A percentile compares a stretch with the other conserved stretches of the same genome.
These are phyloP conservation scores for Chionomys nivalis DNA, from an alignment of 2,113 vertebrate species.

Conservation along the genomic window DNA sequence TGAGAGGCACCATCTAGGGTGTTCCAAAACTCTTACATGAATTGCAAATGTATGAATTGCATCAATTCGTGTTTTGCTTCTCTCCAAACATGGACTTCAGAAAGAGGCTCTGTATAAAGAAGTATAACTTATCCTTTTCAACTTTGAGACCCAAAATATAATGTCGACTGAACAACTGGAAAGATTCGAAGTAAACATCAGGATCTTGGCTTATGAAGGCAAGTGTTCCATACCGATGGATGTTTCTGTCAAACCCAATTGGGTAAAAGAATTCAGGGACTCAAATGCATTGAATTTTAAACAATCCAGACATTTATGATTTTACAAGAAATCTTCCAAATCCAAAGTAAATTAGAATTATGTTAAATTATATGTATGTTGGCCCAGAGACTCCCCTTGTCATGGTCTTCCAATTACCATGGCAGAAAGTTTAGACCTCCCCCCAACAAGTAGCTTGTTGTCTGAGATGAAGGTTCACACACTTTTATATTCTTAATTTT, in stretches of 20 bases:
- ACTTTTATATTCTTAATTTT: background rate
- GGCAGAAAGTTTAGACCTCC: background rate
- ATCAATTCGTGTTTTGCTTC: slow-evolving; percentile 54
- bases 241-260: background rate
- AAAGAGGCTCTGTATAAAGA: background rate
- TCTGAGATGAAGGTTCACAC: background rate
- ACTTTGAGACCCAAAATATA: background rate
- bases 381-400: background rate
- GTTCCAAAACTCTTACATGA: slow-evolving; percentile 69
- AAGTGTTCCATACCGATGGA: background rate
- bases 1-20: slow-evolving; percentile 27
- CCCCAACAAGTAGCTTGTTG: background rate
- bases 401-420: background rate
- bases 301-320: background rate
- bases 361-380: background rate
- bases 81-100: background rate
- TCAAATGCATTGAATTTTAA: background rate
- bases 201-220: background rate
- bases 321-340: slow-evolving; percentile 23
- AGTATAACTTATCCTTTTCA: background rate
- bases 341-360: slow-evolving; percentile 6
- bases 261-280: background rate
- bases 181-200: background rate
- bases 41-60: slow-evolving; percentile 76
- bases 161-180: background rate